These are phyloP conservation scores for Agrochola lota DNA, from an alignment of 2,888 invertebrate species.

Conservation along the genomic window DNA sequence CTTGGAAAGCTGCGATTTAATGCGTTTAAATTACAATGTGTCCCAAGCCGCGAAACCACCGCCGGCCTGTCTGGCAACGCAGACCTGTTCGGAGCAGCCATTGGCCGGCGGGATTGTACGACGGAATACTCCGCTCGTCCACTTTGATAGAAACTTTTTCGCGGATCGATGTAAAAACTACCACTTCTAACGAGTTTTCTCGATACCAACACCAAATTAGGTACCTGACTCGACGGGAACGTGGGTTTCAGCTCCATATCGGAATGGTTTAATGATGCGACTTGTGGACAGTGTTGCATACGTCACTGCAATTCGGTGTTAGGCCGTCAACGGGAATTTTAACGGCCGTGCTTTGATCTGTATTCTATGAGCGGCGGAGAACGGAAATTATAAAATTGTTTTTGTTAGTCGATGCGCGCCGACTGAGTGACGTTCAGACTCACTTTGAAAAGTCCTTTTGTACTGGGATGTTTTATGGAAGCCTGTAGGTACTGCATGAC, in stretches of 20 bases:
- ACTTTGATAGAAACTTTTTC: constrained; percentile 83
- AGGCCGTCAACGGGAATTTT: constrained; percentile 77
- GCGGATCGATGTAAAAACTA: constrained; percentile 78
- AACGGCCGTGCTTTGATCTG: constrained; percentile 78
- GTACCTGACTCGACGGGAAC: constrained; percentile 74
- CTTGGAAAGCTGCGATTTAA: constrained; percentile 64
- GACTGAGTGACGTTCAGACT: constrained; percentile 36
- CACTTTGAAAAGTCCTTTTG: constrained; percentile 53
- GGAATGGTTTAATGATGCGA: constrained; percentile 65
- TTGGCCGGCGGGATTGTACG: constrained; percentile 70
- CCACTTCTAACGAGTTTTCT: constrained; percentile 85
- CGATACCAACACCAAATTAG: constrained; percentile 83
- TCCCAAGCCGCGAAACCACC: constrained; percentile 57
- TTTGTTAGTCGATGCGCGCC: constrained; percentile 54
- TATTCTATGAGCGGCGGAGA: constrained; percentile 76
- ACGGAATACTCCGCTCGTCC: constrained; percentile 71
- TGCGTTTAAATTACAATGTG: constrained; percentile 62
- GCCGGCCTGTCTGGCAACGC: constrained; percentile 77
- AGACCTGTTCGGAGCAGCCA: constrained; percentile 69
- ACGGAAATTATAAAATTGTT: constrained; percentile 83
- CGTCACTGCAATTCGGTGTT: constrained; percentile 66
- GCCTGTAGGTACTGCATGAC: constrained; percentile 34
- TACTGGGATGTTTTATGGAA: constrained; percentile 37
- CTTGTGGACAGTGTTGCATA: constrained; percentile 43
- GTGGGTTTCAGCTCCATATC: constrained; percentile 71